Evolutionary conservation across 1,140 invertebrate genomes (phyloP).

Genomic region (Trissolcus basalis): DNA sequence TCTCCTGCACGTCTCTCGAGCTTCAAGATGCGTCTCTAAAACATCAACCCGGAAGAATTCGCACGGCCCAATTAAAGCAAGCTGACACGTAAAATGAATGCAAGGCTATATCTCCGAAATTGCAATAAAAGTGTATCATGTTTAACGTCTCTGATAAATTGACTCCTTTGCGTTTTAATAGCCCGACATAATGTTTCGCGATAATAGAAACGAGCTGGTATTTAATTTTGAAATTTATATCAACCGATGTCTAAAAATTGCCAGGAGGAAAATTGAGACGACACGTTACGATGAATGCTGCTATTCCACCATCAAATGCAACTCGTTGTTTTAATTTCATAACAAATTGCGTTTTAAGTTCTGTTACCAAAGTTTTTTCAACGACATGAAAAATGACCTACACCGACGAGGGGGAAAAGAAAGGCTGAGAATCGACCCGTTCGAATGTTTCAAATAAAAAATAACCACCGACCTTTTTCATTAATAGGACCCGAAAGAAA

Average conservation of each 20-base stretch:
- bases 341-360: no score
- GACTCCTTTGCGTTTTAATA: conserved; percentile 4
- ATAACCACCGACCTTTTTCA: no score
- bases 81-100: neutral
- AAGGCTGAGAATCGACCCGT: neutral
- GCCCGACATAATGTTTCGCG: conserved; percentile 7
- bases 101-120: neutral
- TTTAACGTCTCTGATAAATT: conserved; percentile 17
- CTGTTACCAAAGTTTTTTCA: no score
- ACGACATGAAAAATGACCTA: no score
- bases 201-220: conserved; percentile 7
- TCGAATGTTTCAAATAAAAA: no score
- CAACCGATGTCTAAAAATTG: neutral
- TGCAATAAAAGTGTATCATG: conserved; percentile 11
- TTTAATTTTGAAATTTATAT: conserved; percentile 9
- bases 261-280: no score
- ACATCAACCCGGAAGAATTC: neutral
- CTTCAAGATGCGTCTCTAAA: no score
- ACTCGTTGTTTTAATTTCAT: no score
- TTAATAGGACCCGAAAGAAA: no score
- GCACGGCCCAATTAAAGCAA: conserved; percentile 5
- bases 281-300: no score
- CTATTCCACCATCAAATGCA: no score
- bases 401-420: no score
- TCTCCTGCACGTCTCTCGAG: conserved; percentile 18